A percentile compares a stretch with the other conserved stretches of the same genome.
These are phyloP conservation scores for Euura saliciscinereae DNA, from an alignment of 1,140 invertebrate species.

Conservation along the genomic window DNA sequence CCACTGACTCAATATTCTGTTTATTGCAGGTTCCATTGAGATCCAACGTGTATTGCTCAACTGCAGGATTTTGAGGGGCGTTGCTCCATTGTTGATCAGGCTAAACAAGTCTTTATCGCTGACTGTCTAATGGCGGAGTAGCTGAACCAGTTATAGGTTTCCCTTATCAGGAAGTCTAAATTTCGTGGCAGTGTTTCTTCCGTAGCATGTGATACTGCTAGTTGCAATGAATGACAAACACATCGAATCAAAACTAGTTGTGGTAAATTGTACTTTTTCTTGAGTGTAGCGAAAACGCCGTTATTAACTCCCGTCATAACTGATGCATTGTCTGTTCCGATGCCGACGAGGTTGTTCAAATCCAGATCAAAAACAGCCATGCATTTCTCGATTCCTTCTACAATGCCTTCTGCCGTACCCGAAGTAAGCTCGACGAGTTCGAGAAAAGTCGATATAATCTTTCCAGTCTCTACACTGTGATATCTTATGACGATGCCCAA, in stretches of 20 bases:
- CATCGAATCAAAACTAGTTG: constrained; percentile 32
- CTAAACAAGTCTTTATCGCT: background rate
- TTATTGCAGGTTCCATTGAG: constrained; percentile 36
- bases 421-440: constrained; percentile 23
- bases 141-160: background rate
- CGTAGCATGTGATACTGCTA: constrained; percentile 22
- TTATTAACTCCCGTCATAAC: constrained; percentile 41
- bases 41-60: constrained; percentile 33
- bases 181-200: background rate
- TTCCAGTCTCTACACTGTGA: constrained; percentile 33
- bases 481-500: constrained; percentile 40
- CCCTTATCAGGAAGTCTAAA: background rate
- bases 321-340: constrained; percentile 41
- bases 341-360: constrained; percentile 35
- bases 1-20: constrained; percentile 37
- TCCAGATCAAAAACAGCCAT: constrained; percentile 16
- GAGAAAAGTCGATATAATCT: constrained; percentile 30
- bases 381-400: constrained; percentile 9
- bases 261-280: constrained; percentile 25
- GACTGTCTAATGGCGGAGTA: background rate
- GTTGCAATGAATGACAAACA: constrained; percentile 37
- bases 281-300: constrained; percentile 27
- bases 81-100: constrained; percentile 15
- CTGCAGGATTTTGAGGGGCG: constrained; percentile 34
- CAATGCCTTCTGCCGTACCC: constrained; percentile 19